Base-by-base conservation (phyloP, 2,113 vertebrate species). In the Stegastes partitus region DNA sequence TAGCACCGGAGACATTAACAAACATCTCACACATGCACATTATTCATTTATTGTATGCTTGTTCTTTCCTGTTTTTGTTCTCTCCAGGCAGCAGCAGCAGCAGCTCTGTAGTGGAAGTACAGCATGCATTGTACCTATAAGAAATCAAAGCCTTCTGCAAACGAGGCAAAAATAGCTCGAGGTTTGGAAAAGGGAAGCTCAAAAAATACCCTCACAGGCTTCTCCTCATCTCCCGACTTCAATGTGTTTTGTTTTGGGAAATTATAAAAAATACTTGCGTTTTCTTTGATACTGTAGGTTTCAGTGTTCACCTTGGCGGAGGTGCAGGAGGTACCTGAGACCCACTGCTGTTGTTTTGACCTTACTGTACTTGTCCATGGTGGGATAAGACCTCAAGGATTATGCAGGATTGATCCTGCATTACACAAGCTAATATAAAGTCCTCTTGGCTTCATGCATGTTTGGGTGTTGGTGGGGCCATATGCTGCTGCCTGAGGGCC, bases 401-500 rank as follows among this genome's bases (percentile, higher is more conserved):
- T 86, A 77, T 68, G 45, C 19, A 45, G 44, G 59, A 82, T 88
- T 85, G 83, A 78, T 73, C 45, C 69, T 64, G 62, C 66, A 44
- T 80, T 78, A 83, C 84, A 86, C 86, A 81, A 87, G 79, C 67
- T 67, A 81, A 83, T 78, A 70, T 62, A 26, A 28, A 74, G 64
- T 74, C 53, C 68, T 42, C 39, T 76, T 72, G 75, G 72, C 70
- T 89, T 62, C 42, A 51, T 86, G 61, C 82, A 71, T 84, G 74
- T 84, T 70, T 82, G 75, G 86, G 79, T 89, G 87, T 84, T 57
- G 47, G 68, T 67, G 66, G 66, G 65, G 74, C 92, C 91, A 92
- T 93, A 92, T 93, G 92, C 78, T 86, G 74, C 63, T 21, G 74
- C 83, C 85, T 59, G 59, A 56, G 74, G 77, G 68, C 87, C 84